Base-by-base conservation (phyloP, 2,888 invertebrate genomes). In the Brenthis daphne region DNA sequence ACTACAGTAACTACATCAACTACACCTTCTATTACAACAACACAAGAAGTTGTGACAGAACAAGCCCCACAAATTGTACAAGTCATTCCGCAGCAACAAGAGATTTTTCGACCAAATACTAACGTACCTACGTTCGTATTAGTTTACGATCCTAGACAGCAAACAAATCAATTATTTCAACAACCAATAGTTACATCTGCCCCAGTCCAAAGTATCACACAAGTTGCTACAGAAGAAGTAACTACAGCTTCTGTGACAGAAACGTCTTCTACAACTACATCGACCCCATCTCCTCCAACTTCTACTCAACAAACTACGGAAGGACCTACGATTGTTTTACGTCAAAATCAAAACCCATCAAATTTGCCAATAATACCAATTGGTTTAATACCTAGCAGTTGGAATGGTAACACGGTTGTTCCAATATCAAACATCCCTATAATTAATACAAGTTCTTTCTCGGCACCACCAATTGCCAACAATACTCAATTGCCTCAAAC, bases 71-170 rank as follows among this genome's bases (percentile, higher is more conserved):
- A 65, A 55, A 55, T 60, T 37, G 51, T 65, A 33, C 60, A 69
- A 51, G 54, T 80, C 16, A 70, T 74, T 11, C 65, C 56, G 6
- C 73, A 69, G 66, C 57, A 70, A 6, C 74, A 70, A 64, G 67
- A 29, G 20, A 57, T n/a, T 13, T 57, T 53, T 51, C 48, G n/a
- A n/a, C 67, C 71, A 33, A 68, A 66, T 20, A 61, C 55, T 47
- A 61, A 71, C 13, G 13, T 68, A 50, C 65, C 74, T 3, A 67
- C 57, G 20, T 67, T 66, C 53, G 29, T 73, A 13, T 65, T 71
- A 53, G 50, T 69, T 14, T 67, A 67, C 24, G 71, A 74, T 67
- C 69, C 73, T 20, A 71, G 54, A 12, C 60, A 63, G 20, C 69
- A 63, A 67, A 51, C 56, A 6, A 63, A 20, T 57, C 50, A 60